Evolutionary conservation across 1,140 invertebrate genomes (phyloP), one percentile per base, ranked within the genome.

Genomic region (Kradibia gibbosae): DNA sequence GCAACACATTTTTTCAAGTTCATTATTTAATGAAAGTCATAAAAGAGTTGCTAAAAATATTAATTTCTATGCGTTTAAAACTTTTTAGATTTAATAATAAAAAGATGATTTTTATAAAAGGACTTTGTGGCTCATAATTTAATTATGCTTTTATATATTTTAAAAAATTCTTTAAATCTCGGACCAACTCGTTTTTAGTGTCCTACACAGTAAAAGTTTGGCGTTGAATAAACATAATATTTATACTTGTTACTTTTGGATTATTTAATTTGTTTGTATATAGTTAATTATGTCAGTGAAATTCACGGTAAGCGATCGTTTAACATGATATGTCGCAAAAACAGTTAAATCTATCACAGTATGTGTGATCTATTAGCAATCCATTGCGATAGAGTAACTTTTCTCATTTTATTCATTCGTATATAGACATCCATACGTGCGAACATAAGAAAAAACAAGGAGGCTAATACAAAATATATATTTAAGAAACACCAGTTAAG

Each of bases 311-410:
- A 72, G 45, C 17, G n/a, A 74, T 74, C 39, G 11, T 78, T 71
- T 81, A 74, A 67, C 82, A 53, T 87, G 86, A 89, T 89, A 89
- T 89, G 87, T 87, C 78, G 78, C 87, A 80, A 74, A 87, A 87
- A 83, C 81, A 85, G 78, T 88, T 55, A 86, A 83, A 79, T 42
- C 81, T 88, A 90, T 90, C 88, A 90, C 88, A 89, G 87, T 84
- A 78, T 20, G 78, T 86, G 87, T 89, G 88, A 89, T 88, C 85
- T 71, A 88, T 45, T 74, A 87, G 84, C 85, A 85, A 85, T 86
- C 62, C 83, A 88, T 87, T 83, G 22, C 65, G 25, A 65, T 39
- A 53, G 10, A 70, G 25, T 28, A 71, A 67, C 31, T 28, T 42
- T 48, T 10, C 13, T 25, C 39, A 17, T 20, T 50, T 50, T 48